These are phyloP conservation scores for Lutjanus campechanus DNA, from an alignment of 2,797 vertebrate genomes.

Conservation along the genomic window DNA sequence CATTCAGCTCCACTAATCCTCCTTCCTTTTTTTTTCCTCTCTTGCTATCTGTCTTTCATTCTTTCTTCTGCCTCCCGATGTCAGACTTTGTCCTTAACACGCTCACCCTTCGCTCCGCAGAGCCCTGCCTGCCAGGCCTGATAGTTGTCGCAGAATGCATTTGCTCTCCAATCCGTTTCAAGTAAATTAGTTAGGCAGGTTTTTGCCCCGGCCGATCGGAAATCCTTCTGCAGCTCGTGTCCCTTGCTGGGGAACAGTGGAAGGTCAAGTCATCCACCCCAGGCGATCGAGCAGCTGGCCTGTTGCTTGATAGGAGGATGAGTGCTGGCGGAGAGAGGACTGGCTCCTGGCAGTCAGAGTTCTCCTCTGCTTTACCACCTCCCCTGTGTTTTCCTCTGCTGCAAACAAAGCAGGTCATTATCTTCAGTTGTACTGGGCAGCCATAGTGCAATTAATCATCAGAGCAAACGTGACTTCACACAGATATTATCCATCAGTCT, in stretches of 20 bases:
- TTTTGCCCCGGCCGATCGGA: slow-evolving; percentile 36
- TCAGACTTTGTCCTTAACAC: slow-evolving; percentile 29
- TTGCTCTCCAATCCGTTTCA: slow-evolving; percentile 62
- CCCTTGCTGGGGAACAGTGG: slow-evolving; percentile 51
- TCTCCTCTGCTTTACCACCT: slow-evolving; percentile 53
- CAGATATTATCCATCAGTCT: slow-evolving; percentile 38
- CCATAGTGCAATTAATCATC: slow-evolving; percentile 71
- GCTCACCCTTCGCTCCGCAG: background rate
- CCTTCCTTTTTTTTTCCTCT: background rate
- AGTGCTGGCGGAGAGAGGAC: slow-evolving; percentile 21
- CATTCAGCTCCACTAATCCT: background rate
- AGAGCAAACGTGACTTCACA: slow-evolving; percentile 54
- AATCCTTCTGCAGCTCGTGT: slow-evolving; percentile 47
- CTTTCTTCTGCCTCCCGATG: slow-evolving; percentile 9
- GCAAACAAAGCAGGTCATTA: slow-evolving; percentile 69
- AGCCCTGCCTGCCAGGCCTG: slow-evolving; percentile 36
- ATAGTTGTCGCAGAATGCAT: slow-evolving; percentile 54
- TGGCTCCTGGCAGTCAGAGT: slow-evolving; percentile 41
- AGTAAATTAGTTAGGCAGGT: slow-evolving; percentile 62
- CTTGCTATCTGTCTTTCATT: slow-evolving; percentile 32
- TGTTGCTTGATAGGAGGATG: slow-evolving; percentile 50
- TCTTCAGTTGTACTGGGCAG: slow-evolving; percentile 59
- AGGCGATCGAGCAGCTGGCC: slow-evolving; percentile 59
- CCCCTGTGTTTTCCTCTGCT: slow-evolving; percentile 44
- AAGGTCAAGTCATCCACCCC: slow-evolving; percentile 76